A percentile compares a stretch with the other conserved stretches of the same genome.
Evolutionary conservation across 2,113 vertebrate species (phyloP).

Genomic region (Ictalurus furcatus): DNA sequence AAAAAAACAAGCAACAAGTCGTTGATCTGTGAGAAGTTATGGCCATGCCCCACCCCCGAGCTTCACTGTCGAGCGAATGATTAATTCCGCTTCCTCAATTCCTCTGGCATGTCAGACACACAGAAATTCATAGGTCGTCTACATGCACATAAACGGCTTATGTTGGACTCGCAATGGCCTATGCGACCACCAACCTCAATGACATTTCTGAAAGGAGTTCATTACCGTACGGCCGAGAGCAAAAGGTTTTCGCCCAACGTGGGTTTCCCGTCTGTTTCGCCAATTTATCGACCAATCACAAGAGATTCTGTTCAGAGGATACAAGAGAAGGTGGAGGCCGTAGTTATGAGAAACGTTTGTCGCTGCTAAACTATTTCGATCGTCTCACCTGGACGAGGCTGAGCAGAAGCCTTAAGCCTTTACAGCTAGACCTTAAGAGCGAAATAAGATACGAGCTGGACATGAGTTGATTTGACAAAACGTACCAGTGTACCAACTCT

Average conservation of each 20-base stretch:
- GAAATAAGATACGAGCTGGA: background rate
- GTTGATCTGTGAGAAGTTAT: background rate
- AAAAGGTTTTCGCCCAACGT: background rate
- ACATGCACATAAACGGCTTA: too few species aligned
- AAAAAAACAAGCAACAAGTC: background rate
- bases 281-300: too few species aligned
- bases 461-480: background rate
- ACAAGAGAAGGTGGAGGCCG: background rate
- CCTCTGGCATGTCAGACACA: background rate
- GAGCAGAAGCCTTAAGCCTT: background rate
- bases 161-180: too few species aligned
- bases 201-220: background rate
- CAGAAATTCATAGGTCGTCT: background rate
- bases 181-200: background rate
- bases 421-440: background rate
- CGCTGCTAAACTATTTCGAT: background rate
- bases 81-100: constrained; percentile 17
- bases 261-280: too few species aligned
- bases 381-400: background rate
- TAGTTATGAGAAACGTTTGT: background rate
- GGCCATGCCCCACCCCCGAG: constrained; percentile 2
- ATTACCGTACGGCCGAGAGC: background rate
- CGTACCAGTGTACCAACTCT: background rate
- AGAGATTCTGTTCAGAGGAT: background rate
- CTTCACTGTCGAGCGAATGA: background rate